Evolutionary conservation across 2,888 invertebrate genomes (phyloP), one percentile per base, ranked within the genome.

Genomic region (Desoria tigrina): DNA sequence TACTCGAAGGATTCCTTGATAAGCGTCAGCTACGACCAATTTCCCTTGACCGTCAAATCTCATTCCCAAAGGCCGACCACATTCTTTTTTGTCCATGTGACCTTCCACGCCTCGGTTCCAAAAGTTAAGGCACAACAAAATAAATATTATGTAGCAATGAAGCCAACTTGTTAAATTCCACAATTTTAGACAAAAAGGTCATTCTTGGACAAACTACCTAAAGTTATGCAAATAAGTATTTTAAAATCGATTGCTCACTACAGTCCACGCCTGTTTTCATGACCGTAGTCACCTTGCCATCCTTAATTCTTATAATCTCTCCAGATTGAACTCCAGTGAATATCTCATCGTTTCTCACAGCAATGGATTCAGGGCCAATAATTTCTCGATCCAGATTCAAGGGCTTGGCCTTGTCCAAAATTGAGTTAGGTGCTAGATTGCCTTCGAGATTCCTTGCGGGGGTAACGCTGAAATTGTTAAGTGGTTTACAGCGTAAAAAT

Each of bases 11-110:
- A 97, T 83, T 18, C 97, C 97, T 77, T 89, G 85, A 80, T 95
- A 96, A 0, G 91, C 86, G 83, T 97, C 97, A 11, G 86, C 86
- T 16, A 90, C 88, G 77, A 86, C 88, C 77, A 88, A 84, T 70
- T 81, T 84, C 39, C 87, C 89, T 75, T 85, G 84, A 75, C 85
- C 84, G 53, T 92, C 89, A 78, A 94, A 89, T 63, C 86, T 83
- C 77, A 97, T 82, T 14, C 96, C 96, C 14, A 97, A 82, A 0
- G 95, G 94, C 66, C 95, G 86, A 1, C 97, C 96, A 81, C 96
- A 97, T 63, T 87, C 86, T 11, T 87, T 83, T 79, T 94, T 94
- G 78, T 93, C 87, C 77, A 84, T 83, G 27, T 84, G 77, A 18
- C 87, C 88, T 79, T 86, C 89, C 88, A 50, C 23, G 21, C n/a